phyloP scores from a whole-genome alignment of 1,140 invertebrate species.

The Neodiprion virginianus region DNA sequence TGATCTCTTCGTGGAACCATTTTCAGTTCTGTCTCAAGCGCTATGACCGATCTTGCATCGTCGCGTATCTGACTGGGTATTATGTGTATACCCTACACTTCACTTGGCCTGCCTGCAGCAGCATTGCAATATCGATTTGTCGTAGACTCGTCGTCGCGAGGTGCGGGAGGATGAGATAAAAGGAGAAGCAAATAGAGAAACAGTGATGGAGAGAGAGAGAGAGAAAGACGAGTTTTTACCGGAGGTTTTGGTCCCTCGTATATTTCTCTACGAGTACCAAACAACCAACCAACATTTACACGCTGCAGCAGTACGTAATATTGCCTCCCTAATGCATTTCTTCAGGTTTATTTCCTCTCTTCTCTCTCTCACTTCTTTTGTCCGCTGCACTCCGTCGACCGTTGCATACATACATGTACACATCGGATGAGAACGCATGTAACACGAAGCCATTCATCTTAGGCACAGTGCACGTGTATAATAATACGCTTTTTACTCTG shows the following conservation, averaged over 20 bases:
- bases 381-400: constrained; percentile 22
- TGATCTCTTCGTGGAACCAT: no score
- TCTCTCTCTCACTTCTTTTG: constrained; percentile 23
- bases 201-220: constrained; percentile 8
- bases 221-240: neutral
- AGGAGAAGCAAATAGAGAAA: constrained; percentile 26
- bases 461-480: neutral
- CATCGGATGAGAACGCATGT: no score
- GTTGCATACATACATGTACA: constrained; percentile 2
- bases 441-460: neutral
- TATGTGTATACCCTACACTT: no score
- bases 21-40: no score
- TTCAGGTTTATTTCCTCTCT: constrained; percentile 36
- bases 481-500: constrained; percentile 1
- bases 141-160: neutral
- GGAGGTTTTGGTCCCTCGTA: neutral
- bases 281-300: neutral
- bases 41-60: no score
- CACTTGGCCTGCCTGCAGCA: no score
- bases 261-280: neutral
- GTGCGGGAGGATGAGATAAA: constrained; percentile 28
- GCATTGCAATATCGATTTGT: no score
- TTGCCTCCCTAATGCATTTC: constrained; percentile 38
- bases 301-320: neutral
- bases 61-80: no score